Conservation (phyloP, 37 sponge, comb jelly and placozoan species). For the Ianthella basta region DNA sequence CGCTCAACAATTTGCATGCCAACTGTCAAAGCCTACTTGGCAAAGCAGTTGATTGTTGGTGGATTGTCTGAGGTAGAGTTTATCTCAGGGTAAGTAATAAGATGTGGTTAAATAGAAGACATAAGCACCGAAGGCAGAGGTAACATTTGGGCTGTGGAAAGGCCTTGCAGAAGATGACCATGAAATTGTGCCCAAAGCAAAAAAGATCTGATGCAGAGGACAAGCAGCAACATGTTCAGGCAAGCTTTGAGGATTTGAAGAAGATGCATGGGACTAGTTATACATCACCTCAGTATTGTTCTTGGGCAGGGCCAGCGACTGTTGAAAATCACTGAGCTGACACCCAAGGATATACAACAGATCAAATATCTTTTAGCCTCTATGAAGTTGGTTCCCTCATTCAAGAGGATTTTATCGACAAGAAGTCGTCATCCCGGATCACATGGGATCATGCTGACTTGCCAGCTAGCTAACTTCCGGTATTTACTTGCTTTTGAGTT, state of each 20-base stretch:
- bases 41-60: background rate
- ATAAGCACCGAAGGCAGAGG: background rate
- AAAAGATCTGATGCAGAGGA: background rate
- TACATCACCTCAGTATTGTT: background rate
- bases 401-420: slow-evolving; percentile 1
- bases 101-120: background rate
- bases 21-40: background rate
- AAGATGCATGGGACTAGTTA: background rate
- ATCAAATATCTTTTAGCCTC: slow-evolving; percentile 6
- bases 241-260: background rate
- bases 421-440: background rate
- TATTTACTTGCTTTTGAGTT: too few species aligned
- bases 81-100: background rate
- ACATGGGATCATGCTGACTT: slow-evolving; percentile 1
- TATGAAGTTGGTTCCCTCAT: slow-evolving; percentile 12
- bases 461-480: background rate
- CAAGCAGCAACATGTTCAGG: background rate
- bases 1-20: background rate
- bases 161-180: too few species aligned
- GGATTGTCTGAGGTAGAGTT: background rate
- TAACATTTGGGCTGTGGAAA: background rate
- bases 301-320: background rate
- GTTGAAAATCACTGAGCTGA: background rate
- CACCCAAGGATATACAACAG: background rate
- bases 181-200: background rate